phyloP scores from a whole-genome alignment of 2,113 vertebrate species.

The Mus musculus region GRCm39 chr13:53337501-53338000 shows the following conservation, averaged over 20 bases:
- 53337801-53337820: neutral
- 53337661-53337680: neutral
- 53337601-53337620: neutral
- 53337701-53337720: neutral
- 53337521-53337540: neutral
- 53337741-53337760: neutral
- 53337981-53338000: too few relatives aligned
- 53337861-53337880: neutral
- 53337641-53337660: neutral
- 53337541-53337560: conserved; percentile 67
- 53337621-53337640: conserved; percentile 12
- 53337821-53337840: fast-evolving
- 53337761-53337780: neutral
- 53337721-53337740: neutral
- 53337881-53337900: neutral
- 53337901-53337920: neutral
- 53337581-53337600: neutral
- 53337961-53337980: too few relatives aligned
- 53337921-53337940: neutral
- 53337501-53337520: neutral
- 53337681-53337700: neutral
- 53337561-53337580: neutral
- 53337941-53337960: neutral
- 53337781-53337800: conserved; percentile 6
- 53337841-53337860: neutral